These are phyloP conservation scores for Solea senegalensis DNA, from an alignment of 2,113 vertebrate genomes.

Conservation along the genomic window DNA sequence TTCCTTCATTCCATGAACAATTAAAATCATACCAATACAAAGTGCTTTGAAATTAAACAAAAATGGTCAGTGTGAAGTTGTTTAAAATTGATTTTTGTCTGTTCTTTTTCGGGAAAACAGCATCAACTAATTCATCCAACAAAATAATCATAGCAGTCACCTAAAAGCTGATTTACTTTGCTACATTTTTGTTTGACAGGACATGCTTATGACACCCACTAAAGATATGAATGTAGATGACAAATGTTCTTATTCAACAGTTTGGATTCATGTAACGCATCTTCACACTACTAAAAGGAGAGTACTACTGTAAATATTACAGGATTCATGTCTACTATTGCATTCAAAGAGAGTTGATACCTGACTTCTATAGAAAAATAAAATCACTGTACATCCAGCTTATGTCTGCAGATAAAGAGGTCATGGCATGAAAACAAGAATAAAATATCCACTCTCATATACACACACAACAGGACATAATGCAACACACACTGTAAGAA, in stretches of 20 bases:
- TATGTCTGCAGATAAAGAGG: constrained; percentile 39
- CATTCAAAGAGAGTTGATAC: constrained; percentile 48
- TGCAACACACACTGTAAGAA: constrained; percentile 20
- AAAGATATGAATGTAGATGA: constrained; percentile 1
- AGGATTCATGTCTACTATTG: constrained; percentile 57
- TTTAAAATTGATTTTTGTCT: neutral
- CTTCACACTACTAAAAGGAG: constrained; percentile 18
- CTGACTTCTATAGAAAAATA: constrained; percentile 70
- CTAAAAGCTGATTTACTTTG: neutral
- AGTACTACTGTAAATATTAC: constrained; percentile 71
- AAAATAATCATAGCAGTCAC: neutral
- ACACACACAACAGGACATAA: constrained; percentile 7
- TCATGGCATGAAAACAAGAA: constrained; percentile 42
- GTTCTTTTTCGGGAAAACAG: neutral
- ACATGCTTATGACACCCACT: constrained; percentile 16
- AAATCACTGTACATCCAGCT: constrained; percentile 63
- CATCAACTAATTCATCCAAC: neutral
- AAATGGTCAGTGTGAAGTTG: neutral
- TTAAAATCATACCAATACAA: constrained; percentile 15
- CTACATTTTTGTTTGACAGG: neutral
- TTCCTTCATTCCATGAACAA: constrained; percentile 41
- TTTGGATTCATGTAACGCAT: constrained; percentile 30
- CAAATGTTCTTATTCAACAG: neutral
- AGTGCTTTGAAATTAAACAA: constrained; percentile 42
- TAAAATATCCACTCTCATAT: constrained; percentile 14